A percentile compares a stretch with the other conserved stretches of the same genome.
Evolutionary conservation across 2,113 vertebrate species (phyloP).

Genomic region (Glaucidium brasilianum): DNA sequence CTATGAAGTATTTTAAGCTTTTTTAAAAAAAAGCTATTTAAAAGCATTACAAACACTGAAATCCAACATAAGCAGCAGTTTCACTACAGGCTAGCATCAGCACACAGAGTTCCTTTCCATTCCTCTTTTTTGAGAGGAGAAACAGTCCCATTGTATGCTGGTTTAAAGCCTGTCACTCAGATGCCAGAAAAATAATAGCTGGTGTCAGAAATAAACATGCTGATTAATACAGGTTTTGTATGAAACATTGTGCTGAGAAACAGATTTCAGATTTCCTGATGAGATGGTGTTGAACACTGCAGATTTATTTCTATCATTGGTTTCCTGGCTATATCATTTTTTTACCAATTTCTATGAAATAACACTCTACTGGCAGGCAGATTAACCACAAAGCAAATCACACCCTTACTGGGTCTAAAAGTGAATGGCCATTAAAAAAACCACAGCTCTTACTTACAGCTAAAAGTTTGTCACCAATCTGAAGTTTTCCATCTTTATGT

Average conservation of each 20-base stretch:
- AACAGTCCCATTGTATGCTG: not conserved
- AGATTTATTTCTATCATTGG: not conserved
- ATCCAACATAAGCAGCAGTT: not conserved
- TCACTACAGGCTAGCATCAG: not conserved
- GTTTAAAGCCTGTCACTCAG: not conserved
- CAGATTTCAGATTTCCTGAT: not conserved
- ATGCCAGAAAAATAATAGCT: not conserved
- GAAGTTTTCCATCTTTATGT: slow-evolving; percentile 93
- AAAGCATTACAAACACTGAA: not conserved
- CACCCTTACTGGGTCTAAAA: not conserved
- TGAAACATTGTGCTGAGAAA: not conserved
- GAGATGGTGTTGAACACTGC: not conserved
- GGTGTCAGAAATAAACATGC: not conserved
- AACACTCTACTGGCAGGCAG: not conserved
- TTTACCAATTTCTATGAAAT: not conserved
- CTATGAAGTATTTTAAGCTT: not conserved
- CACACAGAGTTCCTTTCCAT: not conserved
- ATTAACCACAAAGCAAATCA: not conserved
- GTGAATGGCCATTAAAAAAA: not conserved
- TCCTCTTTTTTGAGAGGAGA: not conserved
- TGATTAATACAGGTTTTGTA: not conserved
- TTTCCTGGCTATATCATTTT: not conserved
- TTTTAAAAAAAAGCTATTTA: not conserved
- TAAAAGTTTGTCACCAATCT: slow-evolving; percentile 97
- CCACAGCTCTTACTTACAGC: slow-evolving; percentile 79